Percentiles rank a stretch among this genome's conserved stretches.
phyloP scores from a whole-genome alignment of 2,113 vertebrate genomes.

The Chiloscyllium plagiosum region DNA sequence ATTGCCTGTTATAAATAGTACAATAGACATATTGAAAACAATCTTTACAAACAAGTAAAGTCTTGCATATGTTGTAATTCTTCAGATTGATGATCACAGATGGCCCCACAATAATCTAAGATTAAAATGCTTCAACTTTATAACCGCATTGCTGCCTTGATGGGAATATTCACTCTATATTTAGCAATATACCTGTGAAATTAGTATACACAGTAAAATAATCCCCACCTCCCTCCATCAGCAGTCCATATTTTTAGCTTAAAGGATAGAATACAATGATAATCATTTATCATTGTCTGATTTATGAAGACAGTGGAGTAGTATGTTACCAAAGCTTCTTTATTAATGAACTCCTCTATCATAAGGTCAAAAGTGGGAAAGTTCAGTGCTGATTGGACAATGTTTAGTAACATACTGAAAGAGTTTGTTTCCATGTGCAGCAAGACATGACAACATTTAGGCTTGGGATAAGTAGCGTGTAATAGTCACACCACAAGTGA shows the following conservation, averaged over 20 bases:
- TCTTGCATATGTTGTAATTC: not conserved
- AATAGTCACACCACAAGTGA: too few species aligned
- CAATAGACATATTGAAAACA: not conserved
- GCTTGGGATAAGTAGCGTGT: too few species aligned
- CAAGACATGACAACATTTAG: too few species aligned
- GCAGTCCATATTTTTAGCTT: not conserved
- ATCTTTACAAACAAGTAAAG: not conserved
- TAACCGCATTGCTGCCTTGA: not conserved
- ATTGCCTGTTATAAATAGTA: not conserved
- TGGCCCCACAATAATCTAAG: not conserved
- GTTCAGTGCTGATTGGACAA: too few species aligned
- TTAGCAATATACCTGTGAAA: not conserved
- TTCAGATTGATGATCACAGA: not conserved
- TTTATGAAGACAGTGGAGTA: not conserved
- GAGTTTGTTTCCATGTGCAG: too few species aligned
- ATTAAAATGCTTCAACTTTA: not conserved
- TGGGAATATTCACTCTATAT: not conserved
- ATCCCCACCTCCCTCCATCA: not conserved
- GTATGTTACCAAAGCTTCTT: not conserved
- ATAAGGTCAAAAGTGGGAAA: too few species aligned
- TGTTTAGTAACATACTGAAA: too few species aligned
- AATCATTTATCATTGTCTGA: not conserved
- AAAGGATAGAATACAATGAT: not conserved
- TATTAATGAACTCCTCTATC: too few species aligned
- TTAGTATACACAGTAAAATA: not conserved